Evolutionary conservation across 35 echinoderm and acorn worm genomes (phyloP).

Genomic region (Ptychodera flava): DNA sequence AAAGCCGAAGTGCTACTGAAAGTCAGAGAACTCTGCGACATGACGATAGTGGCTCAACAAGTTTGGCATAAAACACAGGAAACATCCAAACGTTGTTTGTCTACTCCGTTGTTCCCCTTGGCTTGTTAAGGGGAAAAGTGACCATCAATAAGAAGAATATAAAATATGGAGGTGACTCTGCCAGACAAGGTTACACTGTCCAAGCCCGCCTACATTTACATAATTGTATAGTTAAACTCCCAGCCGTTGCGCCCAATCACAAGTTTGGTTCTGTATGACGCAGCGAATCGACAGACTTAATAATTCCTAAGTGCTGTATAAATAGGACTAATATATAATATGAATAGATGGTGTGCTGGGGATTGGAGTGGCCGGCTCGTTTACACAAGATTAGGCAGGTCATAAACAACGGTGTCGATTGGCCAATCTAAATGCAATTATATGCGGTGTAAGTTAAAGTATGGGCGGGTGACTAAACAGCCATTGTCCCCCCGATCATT

Average conservation of each 20-base stretch:
- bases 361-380: conserved; percentile 20
- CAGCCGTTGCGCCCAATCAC: background rate
- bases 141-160: background rate
- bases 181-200: background rate
- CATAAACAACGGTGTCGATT: conserved; percentile 12
- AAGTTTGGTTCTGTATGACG: background rate
- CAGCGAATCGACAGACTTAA: background rate
- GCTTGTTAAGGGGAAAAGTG: background rate
- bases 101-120: background rate
- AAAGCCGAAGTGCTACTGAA: background rate
- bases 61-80: background rate
- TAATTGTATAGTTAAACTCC: background rate
- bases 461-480: background rate
- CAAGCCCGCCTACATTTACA: background rate
- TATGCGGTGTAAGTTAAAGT: conserved; percentile 13
- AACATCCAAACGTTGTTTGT: background rate
- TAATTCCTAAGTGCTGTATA: background rate
- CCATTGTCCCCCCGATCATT: background rate
- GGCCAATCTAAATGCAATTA: conserved; percentile 15
- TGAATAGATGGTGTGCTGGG: conserved; percentile 24
- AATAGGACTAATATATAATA: background rate
- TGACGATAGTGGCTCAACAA: background rate
- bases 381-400: conserved; percentile 16
- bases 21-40: background rate
- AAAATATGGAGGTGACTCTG: background rate